These are phyloP conservation scores for Druon quercuslanigerum DNA, from an alignment of 1,140 invertebrate species.

Conservation along the genomic window DNA sequence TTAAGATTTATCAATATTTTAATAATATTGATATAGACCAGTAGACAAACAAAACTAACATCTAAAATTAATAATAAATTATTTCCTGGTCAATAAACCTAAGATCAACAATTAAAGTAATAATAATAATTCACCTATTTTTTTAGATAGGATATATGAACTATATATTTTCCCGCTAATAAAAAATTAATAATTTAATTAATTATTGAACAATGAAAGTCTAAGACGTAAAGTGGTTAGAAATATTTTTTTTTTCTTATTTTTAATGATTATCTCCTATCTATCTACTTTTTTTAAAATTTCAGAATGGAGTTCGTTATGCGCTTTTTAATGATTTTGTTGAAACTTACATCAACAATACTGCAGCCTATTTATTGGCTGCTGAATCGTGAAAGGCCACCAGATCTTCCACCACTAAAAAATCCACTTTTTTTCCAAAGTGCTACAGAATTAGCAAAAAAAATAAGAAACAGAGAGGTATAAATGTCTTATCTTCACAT, in stretches of 20 bases:
- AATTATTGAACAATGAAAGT: too few relatives aligned
- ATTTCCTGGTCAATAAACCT: too few relatives aligned
- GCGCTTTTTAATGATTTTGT: background rate
- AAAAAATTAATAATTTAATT: too few relatives aligned
- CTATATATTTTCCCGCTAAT: too few relatives aligned
- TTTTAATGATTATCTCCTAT: background rate
- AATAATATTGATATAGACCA: too few relatives aligned
- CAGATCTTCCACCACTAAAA: conserved; percentile 57
- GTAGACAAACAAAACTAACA: too few relatives aligned
- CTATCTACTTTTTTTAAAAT: background rate
- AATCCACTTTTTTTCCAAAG: conserved; percentile 62
- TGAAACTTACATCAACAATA: background rate
- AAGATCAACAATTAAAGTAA: too few relatives aligned
- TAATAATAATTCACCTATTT: too few relatives aligned
- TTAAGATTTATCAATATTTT: too few relatives aligned
- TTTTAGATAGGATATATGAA: too few relatives aligned
- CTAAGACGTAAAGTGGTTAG: too few relatives aligned
- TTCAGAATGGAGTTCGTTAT: conserved; percentile 1
- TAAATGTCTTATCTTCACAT: background rate
- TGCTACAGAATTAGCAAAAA: conserved; percentile 64
- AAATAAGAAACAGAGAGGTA: conserved; percentile 73
- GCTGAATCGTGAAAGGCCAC: conserved; percentile 34
- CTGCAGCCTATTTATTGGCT: conserved; percentile 51
- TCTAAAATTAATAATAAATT: too few relatives aligned
- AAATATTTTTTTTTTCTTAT: background rate